These are phyloP conservation scores for Diarsia mendica DNA, from an alignment of 2,888 invertebrate species.

Conservation along the genomic window DNA sequence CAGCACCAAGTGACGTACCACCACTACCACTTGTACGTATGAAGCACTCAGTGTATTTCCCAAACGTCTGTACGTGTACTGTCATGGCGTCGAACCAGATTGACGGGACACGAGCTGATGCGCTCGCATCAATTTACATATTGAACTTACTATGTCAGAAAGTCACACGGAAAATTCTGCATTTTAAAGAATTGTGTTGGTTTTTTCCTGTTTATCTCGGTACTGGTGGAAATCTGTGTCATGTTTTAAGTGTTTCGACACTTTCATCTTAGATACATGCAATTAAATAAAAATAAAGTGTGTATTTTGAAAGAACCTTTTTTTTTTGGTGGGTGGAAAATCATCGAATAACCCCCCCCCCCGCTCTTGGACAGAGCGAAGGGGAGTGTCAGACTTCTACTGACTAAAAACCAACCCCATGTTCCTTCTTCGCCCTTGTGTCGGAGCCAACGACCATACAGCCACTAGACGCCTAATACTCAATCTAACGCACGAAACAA, in stretches of 20 bases:
- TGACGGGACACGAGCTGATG: conserved; percentile 56
- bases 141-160: conserved; percentile 38
- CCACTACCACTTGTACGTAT: conserved; percentile 16
- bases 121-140: conserved; percentile 62
- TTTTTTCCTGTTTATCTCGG: neutral
- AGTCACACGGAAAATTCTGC: conserved; percentile 18
- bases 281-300: no score
- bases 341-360: no score
- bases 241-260: neutral
- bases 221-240: neutral
- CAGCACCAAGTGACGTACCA: conserved; percentile 42
- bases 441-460: no score
- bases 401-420: no score
- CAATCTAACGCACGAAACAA: no score
- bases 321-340: no score
- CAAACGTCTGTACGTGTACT: conserved; percentile 48
- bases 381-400: no score
- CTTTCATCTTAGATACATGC: neutral
- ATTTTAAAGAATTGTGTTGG: conserved; percentile 13
- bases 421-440: no score
- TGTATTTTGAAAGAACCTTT: no score
- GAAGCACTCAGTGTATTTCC: conserved; percentile 58
- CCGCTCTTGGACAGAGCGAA: no score
- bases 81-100: conserved; percentile 60
- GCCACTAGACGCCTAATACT: no score